Evolutionary conservation across 2,888 invertebrate genomes (phyloP), one percentile per base, ranked within the genome.

Genomic region (Dryocosmus kuriphilus): DNA sequence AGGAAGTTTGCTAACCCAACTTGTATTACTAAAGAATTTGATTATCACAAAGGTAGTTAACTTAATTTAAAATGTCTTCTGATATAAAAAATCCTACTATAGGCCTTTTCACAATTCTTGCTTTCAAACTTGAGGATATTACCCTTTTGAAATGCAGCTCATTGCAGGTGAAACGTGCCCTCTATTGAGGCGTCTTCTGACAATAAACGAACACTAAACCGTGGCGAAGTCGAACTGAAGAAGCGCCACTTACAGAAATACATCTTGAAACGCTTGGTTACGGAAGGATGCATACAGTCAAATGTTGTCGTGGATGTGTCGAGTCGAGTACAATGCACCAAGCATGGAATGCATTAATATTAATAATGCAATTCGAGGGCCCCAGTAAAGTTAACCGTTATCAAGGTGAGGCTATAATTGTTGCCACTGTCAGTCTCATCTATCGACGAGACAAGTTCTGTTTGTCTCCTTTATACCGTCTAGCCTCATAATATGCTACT

Each of bases 291-390:
- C 41, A 63, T 62, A 38, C n/a, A 38, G 81, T 22, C 9, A 57
- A 57, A 57, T 57, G 57, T 57, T 57, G 57, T 57, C 57, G 9
- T 65, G 75, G 62, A 79, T 73, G 61, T 80, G 82, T 81, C 81
- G 83, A 82, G 83, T 82, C 80, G 82, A 85, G 86, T 80, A 88
- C 87, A 88, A 88, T 88, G 86, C 86, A 82, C 81, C 85, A 82
- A 84, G 83, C 82, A 83, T 80, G 87, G 88, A 88, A 88, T 87
- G 88, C 86, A 88, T 88, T 88, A 88, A 88, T 88, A 88, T 88
- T 88, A 87, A 88, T 88, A 87, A 84, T 85, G 83, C 80, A 65
- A 82, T 65, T 65, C 63, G 22, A 65, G 38, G 38, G 35, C 14
- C 63, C 24, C 38, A 22, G 22, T 2, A 38, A 65, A 22, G 32